Conservation (phyloP, 2,113 vertebrate species). For the Peromyscus californicus region DNA sequence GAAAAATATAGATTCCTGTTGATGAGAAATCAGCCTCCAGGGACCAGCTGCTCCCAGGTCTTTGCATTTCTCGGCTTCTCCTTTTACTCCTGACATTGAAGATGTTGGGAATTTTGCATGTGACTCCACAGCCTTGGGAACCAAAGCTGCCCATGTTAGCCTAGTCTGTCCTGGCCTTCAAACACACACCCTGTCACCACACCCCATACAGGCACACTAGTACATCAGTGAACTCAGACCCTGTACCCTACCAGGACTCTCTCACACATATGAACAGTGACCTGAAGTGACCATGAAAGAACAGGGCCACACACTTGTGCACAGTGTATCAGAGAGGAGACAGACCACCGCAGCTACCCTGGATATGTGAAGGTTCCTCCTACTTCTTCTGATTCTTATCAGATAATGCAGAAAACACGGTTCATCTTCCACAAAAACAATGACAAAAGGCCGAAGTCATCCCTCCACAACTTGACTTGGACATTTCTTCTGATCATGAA, state of each 20-base stretch:
- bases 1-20: background rate
- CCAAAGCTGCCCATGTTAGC: background rate
- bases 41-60: background rate
- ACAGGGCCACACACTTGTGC: rapidly evolving
- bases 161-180: background rate
- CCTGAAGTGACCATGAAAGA: background rate
- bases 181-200: background rate
- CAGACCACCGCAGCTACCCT: background rate
- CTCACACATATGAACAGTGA: rapidly evolving
- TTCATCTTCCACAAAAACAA: background rate
- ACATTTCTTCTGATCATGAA: background rate
- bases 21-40: background rate
- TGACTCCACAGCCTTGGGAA: background rate
- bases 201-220: no score
- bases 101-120: background rate
- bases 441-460: background rate
- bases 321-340: no score
- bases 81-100: background rate
- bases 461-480: background rate
- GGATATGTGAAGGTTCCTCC: background rate
- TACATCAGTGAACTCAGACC: background rate
- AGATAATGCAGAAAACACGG: background rate
- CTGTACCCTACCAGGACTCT: no score
- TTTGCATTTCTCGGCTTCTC: background rate
- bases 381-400: background rate